A percentile compares a stretch with the other conserved stretches of the same genome.
Conservation (phyloP, 2,113 vertebrate genomes). For the Lophura nycthemera region DNA sequence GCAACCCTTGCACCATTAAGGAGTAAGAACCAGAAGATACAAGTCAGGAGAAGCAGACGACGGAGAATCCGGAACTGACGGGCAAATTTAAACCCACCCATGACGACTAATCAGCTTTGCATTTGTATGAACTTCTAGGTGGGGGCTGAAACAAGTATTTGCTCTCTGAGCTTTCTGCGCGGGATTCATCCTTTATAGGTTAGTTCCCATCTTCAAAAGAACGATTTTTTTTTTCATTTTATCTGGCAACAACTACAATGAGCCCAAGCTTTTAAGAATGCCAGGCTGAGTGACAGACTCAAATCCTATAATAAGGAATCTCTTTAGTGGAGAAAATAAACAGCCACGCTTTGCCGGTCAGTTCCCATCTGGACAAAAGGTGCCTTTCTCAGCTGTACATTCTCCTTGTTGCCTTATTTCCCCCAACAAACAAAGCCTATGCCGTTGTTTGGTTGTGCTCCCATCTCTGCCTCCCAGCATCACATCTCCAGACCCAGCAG, state of each 20-base stretch:
- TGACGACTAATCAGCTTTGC: not conserved
- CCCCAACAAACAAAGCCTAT: not conserved
- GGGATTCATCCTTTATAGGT: not conserved
- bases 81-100: not conserved
- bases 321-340: not conserved
- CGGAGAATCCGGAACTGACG: not conserved
- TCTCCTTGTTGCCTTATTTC: not conserved
- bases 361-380: not conserved
- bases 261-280: not conserved
- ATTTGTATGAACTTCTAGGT: not conserved
- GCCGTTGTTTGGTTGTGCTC: no score
- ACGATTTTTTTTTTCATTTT: not conserved
- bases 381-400: not conserved
- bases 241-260: not conserved
- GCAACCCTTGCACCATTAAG: accelerated
- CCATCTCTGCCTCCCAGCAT: not conserved
- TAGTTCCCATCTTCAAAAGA: not conserved
- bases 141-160: not conserved
- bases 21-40: accelerated
- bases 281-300: not conserved
- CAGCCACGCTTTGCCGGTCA: not conserved
- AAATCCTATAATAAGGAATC: not conserved
- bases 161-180: not conserved
- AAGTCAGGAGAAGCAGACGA: not conserved
- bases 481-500: not conserved